Conservation (phyloP, 2,888 invertebrate genomes). For the Kuschelorhynchus macadamiae region DNA sequence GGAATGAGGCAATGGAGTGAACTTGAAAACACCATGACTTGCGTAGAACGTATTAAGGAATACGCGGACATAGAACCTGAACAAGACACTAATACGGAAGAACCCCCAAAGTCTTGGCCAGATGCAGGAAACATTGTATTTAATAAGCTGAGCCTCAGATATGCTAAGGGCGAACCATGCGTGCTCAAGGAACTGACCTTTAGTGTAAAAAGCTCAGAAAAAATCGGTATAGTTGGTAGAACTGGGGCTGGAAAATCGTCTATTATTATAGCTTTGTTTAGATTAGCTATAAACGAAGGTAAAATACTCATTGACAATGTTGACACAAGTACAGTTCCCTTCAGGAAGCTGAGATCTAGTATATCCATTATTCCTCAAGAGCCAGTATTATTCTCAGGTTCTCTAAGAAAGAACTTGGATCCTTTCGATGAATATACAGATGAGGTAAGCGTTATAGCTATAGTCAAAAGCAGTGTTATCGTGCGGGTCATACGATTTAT, state of each 20-base stretch:
- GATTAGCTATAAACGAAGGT: constrained; percentile 83
- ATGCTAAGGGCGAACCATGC: constrained; percentile 77
- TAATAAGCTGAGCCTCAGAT: constrained; percentile 78
- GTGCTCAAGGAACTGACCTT: constrained; percentile 83
- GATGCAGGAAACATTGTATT: constrained; percentile 79
- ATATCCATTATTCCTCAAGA: constrained; percentile 90
- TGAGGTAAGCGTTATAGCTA: constrained; percentile 65
- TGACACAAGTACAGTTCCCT: constrained; percentile 77
- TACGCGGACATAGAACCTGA: constrained; percentile 81
- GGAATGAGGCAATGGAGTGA: constrained; percentile 77
- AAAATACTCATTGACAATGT: constrained; percentile 85
- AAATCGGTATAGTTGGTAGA: constrained; percentile 85
- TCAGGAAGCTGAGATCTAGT: constrained; percentile 81
- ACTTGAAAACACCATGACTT: constrained; percentile 84
- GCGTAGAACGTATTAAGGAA: constrained; percentile 91
- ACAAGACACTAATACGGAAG: constrained; percentile 45
- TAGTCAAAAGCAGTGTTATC: too few species aligned
- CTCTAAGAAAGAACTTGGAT: constrained; percentile 89
- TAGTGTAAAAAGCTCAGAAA: constrained; percentile 71
- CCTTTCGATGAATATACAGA: constrained; percentile 88
- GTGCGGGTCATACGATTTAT: too few species aligned
- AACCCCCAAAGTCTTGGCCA: constrained; percentile 74
- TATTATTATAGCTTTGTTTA: constrained; percentile 83
- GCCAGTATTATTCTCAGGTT: constrained; percentile 88
- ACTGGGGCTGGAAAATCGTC: constrained; percentile 90